These are phyloP conservation scores for Holcopasites calliopsidis DNA, from an alignment of 1,140 invertebrate genomes.

Conservation along the genomic window DNA sequence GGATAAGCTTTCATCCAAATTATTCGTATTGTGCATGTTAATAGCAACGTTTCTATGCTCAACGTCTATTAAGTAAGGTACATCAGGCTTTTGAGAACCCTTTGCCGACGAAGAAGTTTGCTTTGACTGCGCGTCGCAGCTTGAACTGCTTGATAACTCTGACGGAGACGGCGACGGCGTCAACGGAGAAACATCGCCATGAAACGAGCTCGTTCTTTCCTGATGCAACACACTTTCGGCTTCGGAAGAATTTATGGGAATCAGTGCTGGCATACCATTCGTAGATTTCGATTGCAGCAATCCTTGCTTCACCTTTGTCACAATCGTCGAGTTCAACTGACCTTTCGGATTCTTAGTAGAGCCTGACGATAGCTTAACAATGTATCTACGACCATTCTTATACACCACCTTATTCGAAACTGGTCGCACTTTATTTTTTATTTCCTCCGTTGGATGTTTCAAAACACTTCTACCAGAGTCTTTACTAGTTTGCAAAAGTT, in stretches of 20 bases:
- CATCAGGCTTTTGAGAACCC: not conserved
- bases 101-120: not conserved
- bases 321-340: not conserved
- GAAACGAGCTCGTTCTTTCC: slow-evolving; percentile 1
- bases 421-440: not conserved
- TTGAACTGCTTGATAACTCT: slow-evolving; percentile 49
- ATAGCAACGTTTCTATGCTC: not conserved
- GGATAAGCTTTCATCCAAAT: slow-evolving; percentile 30
- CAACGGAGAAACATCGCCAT: slow-evolving; percentile 17
- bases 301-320: not conserved
- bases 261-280: slow-evolving; percentile 9
- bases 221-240: not conserved
- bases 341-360: not conserved
- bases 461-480: not conserved
- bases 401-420: slow-evolving; percentile 43
- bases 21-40: not conserved
- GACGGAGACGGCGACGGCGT: slow-evolving; percentile 53
- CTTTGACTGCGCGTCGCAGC: slow-evolving; percentile 28
- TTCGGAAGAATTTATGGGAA: slow-evolving; percentile 14
- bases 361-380: slow-evolving; percentile 40
- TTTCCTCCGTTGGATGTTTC: not conserved
- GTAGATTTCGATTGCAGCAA: not conserved
- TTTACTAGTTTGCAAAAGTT: not conserved
- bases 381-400: slow-evolving; percentile 60
- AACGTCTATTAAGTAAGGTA: not conserved